Evolutionary conservation across 2,113 vertebrate genomes (phyloP).

Genomic region (Ovis aries): ARS-UI_Ramb_v3.0 NC_056066.1:8187001-8187500

Average conservation of each 20-base stretch:
- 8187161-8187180: not conserved
- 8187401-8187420: slow-evolving; percentile 44
- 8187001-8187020: not conserved
- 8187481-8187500: not conserved
- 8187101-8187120: slow-evolving; percentile 11
- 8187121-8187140: slow-evolving; percentile 8
- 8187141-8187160: not conserved
- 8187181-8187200: not conserved
- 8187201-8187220: not conserved
- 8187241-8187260: not conserved
- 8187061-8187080: not conserved
- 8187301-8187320: not conserved
- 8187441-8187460: slow-evolving; percentile 32
- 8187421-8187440: slow-evolving; percentile 43
- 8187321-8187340: not conserved
- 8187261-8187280: not conserved
- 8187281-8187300: not conserved
- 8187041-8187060: not conserved
- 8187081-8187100: not conserved
- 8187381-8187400: slow-evolving; percentile 64
- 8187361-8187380: slow-evolving; percentile 60
- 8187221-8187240: not conserved
- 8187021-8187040: not conserved
- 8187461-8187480: slow-evolving; percentile 15
- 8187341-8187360: slow-evolving; percentile 10